Base-by-base conservation (phyloP, 2,888 invertebrate species). In the Priapulus caudatus region DNA sequence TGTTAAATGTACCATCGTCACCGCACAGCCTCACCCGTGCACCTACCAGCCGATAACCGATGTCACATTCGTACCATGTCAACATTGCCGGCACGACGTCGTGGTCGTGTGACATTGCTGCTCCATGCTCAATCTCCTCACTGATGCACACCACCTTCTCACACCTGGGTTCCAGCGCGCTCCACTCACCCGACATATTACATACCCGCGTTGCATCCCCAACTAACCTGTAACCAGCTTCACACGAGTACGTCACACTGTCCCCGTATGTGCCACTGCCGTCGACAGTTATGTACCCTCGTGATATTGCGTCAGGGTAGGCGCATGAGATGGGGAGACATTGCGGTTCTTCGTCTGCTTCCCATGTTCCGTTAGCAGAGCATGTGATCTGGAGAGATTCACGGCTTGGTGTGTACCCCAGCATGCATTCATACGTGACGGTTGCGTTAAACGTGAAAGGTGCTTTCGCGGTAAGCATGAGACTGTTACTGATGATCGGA, bases 1-100 rank as follows among this genome's bases (percentile, higher is more conserved):
- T 60, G 4, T 44, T 51, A 60, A 61, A 62, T 19, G 50, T 16
- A 1, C 60, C 60, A 49, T 54, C 51, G 2, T 56, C 48, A 4
- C 59, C 56, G 58, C 71, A 71, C 10, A 52, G 62, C 20, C 65
- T 52, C 15, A 46, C 52, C 3, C 53, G 19, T 5, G 58, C 53
- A 18, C 69, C 68, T 20, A 52, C 51, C 23, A 70, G 52, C 33
- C 60, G 55, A 54, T 65, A 70, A 2, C 70, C 71, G 10, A 60
- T 55, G 4, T 59, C 52, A 52, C 69, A 69, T 2, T 43, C 44
- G 51, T 62, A 64, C 33, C 54, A 50, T 4, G 59, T 52, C n/a
- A 51, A 54, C 4, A 53, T 21, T 5, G 20, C 23, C 15, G 21
- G 1, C 43, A 43, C 23, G 45, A 47, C 47, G 10, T 20, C 24